Evolutionary conservation across 1,140 invertebrate species (phyloP).

Genomic region (Ectropis grisescens): DNA sequence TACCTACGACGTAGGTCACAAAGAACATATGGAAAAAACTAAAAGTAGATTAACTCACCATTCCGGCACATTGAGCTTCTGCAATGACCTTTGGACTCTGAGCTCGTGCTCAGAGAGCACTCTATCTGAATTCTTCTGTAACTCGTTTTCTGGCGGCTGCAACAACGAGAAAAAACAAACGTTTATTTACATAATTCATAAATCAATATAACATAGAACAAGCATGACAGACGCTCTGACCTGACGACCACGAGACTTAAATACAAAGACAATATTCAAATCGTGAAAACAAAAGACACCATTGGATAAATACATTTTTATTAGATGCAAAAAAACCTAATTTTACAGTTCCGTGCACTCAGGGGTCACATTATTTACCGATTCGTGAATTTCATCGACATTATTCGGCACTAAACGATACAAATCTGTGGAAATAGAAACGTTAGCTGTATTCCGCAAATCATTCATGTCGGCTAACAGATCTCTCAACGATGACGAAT

Average conservation of each 20-base stretch:
- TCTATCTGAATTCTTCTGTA: conserved; percentile 85
- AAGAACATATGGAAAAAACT: no score
- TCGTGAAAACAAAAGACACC: no score
- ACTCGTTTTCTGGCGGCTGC: conserved; percentile 93
- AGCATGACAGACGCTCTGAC: no score
- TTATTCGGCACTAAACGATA: conserved; percentile 38
- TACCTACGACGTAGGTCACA: no score
- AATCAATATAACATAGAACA: conserved; percentile 2
- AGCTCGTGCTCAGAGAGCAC: conserved; percentile 92
- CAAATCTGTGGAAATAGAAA: conserved; percentile 18
- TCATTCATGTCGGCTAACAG: no score
- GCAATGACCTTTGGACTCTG: conserved; percentile 90
- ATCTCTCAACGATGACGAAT: conserved; percentile 48
- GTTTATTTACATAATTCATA: background rate
- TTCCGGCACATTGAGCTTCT: conserved; percentile 93
- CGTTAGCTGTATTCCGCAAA: conserved; percentile 13
- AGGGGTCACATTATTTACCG: conserved; percentile 24
- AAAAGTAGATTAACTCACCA: conserved; percentile 72
- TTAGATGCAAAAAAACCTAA: no score
- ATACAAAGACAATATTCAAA: no score
- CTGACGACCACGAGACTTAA: no score
- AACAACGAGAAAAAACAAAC: conserved; percentile 27
- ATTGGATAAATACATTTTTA: no score
- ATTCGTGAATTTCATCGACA: conserved; percentile 21
- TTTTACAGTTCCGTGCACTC: background rate